Evolutionary conservation across 2,888 invertebrate genomes (phyloP), one percentile per base, ranked within the genome.

Genomic region (Lypha dubia): DNA sequence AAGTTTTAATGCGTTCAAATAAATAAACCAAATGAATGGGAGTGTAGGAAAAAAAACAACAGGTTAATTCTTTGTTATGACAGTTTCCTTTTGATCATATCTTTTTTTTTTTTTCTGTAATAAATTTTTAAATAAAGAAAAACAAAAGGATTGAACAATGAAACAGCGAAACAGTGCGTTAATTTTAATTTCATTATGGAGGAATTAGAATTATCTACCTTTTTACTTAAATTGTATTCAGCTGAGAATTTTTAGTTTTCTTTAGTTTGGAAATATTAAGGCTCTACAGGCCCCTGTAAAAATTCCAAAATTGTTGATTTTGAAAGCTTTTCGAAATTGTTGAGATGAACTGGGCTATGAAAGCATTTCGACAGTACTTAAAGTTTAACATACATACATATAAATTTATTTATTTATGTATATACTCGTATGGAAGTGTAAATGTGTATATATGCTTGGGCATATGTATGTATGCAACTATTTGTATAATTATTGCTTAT

Each of bases 1-100:
- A 83, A 83, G 68, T 83, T 83, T 73, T 63, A 67, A 49, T 74
- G n/a, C 11, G 44, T 70, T 62, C 15, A 53, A 62, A 51, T 41
- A 70, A 62, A 68, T 68, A 38, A 60, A 28, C 67, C 49, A 60
- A 22, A 5, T 65, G 28, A 22, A 75, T 46, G 35, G 35, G n/a
- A n/a, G n/a, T n/a, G n/a, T n/a, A n/a, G n/a, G n/a, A 53, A 24
- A 32, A 60, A 20, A 2, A 22, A 49, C 60, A 58, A 41, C 38
- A 35, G 28, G 20, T n/a, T 41, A 51, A n/a, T 67, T 74, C 20
- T n/a, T 75, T 83, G 75, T 62, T 79, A 51, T 67, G 24, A 44
- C 15, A 49, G 35, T 77, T 68, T 70, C 11, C 53, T 71, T 79
- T 65, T 51, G 2, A 13, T 13, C n/a, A 24, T 44, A n/a, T n/a